phyloP scores from a whole-genome alignment of 1,140 invertebrate species.

The Colletes gigas region DNA sequence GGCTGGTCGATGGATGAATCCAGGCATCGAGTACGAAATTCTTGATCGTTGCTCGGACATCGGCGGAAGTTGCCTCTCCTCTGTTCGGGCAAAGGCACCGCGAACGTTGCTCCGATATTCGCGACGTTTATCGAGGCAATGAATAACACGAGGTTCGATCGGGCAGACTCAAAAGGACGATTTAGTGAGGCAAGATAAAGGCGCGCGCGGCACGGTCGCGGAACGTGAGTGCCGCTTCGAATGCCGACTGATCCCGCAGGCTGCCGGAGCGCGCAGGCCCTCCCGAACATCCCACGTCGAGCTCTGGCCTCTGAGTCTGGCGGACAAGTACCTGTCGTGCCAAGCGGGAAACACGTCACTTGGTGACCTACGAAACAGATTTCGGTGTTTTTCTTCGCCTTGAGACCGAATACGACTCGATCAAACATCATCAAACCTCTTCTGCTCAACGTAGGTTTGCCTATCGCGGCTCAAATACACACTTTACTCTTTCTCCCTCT shows the following conservation, averaged over 20 bases:
- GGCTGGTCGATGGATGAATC: not conserved
- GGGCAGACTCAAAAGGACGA: conserved; percentile 27
- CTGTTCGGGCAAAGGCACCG: not conserved
- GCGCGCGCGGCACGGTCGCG: conserved; percentile 57
- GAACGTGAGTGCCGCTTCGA: conserved; percentile 64
- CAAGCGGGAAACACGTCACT: conserved; percentile 22
- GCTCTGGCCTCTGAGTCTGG: conserved; percentile 20
- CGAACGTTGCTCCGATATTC: conserved; percentile 34
- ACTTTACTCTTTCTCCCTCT: no score
- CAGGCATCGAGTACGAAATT: no score
- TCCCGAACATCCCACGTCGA: conserved; percentile 53
- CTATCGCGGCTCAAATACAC: no score
- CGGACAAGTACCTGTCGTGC: conserved; percentile 26
- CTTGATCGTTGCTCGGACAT: not conserved
- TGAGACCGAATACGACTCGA: not conserved
- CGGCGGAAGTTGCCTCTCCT: not conserved
- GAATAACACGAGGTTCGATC: conserved; percentile 37
- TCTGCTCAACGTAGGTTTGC: no score
- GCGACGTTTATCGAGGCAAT: conserved; percentile 33
- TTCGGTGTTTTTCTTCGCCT: not conserved
- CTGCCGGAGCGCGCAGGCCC: conserved; percentile 56
- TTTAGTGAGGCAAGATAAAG: conserved; percentile 58
- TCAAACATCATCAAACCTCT: no score
- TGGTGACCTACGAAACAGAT: conserved; percentile 16
- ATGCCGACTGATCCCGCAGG: conserved; percentile 55